Percentiles rank a stretch among this genome's conserved stretches.
Conservation (phyloP, 35 echinoderm and acorn worm species). For the Strongylocentrotus purpuratus region DNA sequence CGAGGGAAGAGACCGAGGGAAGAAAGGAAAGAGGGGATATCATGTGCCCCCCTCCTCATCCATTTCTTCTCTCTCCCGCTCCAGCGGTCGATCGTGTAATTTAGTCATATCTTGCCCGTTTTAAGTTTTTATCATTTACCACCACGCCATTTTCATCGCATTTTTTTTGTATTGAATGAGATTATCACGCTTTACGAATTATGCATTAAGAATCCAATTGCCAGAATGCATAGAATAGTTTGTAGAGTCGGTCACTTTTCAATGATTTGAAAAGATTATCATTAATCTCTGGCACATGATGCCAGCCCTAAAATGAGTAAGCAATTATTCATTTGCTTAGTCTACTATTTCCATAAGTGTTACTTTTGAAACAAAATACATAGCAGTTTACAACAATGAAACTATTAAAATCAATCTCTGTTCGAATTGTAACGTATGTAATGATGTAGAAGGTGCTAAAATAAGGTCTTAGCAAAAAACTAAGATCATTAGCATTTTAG, state of each 20-base stretch:
- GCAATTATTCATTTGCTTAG: background rate
- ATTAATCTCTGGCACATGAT: background rate
- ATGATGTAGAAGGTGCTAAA: background rate
- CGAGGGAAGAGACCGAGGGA: background rate
- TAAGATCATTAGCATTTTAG: background rate
- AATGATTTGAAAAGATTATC: background rate
- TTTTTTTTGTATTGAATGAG: background rate
- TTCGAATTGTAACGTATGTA: background rate
- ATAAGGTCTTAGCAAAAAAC: background rate
- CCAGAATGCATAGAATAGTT: background rate
- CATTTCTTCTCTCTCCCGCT: background rate
- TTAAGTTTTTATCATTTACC: background rate
- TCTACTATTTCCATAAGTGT: background rate
- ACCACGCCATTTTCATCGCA: background rate
- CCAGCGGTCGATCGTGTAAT: background rate
- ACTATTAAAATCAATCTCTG: background rate
- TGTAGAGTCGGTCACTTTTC: background rate
- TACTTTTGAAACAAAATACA: background rate
- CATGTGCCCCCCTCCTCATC: background rate
- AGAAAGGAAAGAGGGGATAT: background rate
- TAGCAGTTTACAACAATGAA: background rate
- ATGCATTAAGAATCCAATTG: background rate
- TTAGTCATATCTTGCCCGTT: conserved; percentile 24
- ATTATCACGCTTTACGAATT: background rate
- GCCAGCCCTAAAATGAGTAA: background rate